Percentiles rank a stretch among this genome's conserved stretches.
These are phyloP conservation scores for Lithobates sylvaticus DNA, from an alignment of 2,797 vertebrate genomes.

Conservation along the genomic window DNA sequence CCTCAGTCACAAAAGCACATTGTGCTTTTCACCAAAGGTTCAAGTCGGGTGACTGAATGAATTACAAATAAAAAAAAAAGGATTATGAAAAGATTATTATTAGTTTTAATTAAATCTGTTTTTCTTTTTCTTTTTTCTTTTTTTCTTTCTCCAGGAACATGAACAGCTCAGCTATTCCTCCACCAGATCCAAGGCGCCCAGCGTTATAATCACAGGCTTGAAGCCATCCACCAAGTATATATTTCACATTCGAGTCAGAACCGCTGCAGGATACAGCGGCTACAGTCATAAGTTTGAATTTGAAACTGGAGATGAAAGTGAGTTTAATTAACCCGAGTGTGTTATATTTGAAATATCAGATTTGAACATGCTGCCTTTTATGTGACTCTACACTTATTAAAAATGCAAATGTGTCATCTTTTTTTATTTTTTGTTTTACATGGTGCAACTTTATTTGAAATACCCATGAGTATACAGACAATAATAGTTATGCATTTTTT, in stretches of 20 bases:
- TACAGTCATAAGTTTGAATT: constrained; percentile 93
- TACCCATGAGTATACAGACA: not conserved
- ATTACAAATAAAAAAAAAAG: constrained; percentile 65
- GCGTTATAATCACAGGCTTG: constrained; percentile 92
- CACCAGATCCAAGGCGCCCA: constrained; percentile 91
- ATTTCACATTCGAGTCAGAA: constrained; percentile 91
- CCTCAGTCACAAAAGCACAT: constrained; percentile 43
- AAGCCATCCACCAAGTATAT: constrained; percentile 93
- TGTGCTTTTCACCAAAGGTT: constrained; percentile 48
- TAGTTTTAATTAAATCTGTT: constrained; percentile 11
- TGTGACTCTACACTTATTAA: not conserved
- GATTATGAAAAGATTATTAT: not conserved
- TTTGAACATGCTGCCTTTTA: not conserved
- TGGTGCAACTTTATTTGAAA: not conserved
- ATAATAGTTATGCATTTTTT: not conserved
- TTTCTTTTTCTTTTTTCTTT: constrained; percentile 65
- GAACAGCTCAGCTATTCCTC: constrained; percentile 95
- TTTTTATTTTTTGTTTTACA: not conserved
- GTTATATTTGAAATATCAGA: constrained; percentile 10
- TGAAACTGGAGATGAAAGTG: constrained; percentile 95
- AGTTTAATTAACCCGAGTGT: constrained; percentile 66
- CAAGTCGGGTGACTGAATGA: constrained; percentile 67
- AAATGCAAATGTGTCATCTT: constrained; percentile 7
- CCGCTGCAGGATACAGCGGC: constrained; percentile 88
- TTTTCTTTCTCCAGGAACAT: constrained; percentile 84